Evolutionary conservation across 2,113 vertebrate species (phyloP).

Genomic region (Aramus guarauna): DNA sequence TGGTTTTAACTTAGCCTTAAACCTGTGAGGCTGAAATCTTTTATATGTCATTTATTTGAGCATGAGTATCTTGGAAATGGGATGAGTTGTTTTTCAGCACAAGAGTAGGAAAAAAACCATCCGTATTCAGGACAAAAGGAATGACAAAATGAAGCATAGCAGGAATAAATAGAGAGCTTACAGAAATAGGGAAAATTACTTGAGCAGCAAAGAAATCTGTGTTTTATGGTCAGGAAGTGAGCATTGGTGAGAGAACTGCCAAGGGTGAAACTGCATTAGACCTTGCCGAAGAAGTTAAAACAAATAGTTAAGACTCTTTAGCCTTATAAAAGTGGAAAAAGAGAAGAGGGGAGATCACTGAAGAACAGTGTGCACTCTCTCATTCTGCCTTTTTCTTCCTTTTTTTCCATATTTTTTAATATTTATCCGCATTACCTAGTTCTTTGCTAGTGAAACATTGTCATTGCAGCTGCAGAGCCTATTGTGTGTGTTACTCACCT

Average conservation of each 20-base stretch:
- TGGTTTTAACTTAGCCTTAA: not conserved
- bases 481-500: fast-evolving
- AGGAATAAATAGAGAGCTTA: not conserved
- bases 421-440: not conserved
- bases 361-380: not conserved
- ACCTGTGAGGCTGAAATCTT: not conserved
- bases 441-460: not conserved
- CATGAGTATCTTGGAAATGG: not conserved
- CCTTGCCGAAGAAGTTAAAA: not conserved
- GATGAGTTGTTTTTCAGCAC: not conserved
- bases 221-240: not conserved
- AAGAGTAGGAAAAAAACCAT: not conserved
- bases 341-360: not conserved
- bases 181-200: not conserved
- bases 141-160: not conserved
- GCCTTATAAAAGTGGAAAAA: not conserved
- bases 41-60: not conserved
- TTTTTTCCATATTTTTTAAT: not conserved
- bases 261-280: not conserved
- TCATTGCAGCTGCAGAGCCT: not conserved
- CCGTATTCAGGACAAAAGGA: not conserved
- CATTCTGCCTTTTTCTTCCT: not conserved
- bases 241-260: fast-evolving
- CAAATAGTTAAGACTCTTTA: not conserved
- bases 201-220: not conserved